Evolutionary conservation across 1,140 invertebrate species (phyloP).

Genomic region (Argopecten irradians): DNA sequence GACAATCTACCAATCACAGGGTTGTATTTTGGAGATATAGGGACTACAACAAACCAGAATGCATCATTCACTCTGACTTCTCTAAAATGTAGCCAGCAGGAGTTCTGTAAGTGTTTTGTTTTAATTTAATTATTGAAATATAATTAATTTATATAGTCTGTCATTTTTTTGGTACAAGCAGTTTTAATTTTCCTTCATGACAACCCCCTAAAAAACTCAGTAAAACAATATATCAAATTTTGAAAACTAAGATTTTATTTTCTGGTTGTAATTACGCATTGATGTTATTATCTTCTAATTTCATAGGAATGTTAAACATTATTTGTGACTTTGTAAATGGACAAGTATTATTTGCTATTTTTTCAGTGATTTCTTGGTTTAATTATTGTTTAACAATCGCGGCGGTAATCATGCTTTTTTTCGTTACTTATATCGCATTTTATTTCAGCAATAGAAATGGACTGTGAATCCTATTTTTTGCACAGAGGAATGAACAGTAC

Average conservation of each 20-base stretch:
- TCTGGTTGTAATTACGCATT: no score
- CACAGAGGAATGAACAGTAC: constrained; percentile 27
- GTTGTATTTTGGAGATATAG: constrained; percentile 32
- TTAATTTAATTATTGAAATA: not conserved
- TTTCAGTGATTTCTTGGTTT: no score
- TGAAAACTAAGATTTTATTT: no score
- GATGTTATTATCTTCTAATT: no score
- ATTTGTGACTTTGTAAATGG: no score
- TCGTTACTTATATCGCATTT: not conserved
- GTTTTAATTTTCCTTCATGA: not conserved
- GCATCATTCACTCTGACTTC: constrained; percentile 30
- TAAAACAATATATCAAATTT: no score
- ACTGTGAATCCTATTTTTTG: constrained; percentile 56
- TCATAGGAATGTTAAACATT: no score
- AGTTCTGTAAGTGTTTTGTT: constrained; percentile 39
- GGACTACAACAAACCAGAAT: not conserved
- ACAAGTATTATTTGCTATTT: no score
- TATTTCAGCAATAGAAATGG: constrained; percentile 54
- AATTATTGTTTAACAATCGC: not conserved
- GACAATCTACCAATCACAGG: constrained; percentile 40
- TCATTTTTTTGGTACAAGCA: not conserved
- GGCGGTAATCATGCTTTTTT: not conserved
- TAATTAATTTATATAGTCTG: not conserved
- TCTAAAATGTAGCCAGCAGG: constrained; percentile 34
- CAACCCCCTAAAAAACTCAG: not conserved